Conservation (phyloP, 2,888 invertebrate species). For the Teleiodes luculella region DNA sequence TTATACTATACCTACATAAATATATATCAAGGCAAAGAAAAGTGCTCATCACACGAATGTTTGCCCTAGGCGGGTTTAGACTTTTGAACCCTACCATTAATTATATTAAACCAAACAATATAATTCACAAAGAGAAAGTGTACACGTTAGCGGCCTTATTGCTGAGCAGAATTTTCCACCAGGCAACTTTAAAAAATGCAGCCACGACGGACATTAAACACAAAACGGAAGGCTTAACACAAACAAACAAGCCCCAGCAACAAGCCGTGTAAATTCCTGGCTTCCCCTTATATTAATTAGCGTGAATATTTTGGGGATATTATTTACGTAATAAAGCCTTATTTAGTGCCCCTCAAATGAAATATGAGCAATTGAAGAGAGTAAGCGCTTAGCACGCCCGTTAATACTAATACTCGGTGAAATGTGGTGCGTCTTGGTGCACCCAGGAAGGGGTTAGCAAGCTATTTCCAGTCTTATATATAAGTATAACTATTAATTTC, state of each 20-base stretch:
- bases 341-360: constrained; percentile 70
- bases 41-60: too few species aligned
- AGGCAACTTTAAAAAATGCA: not conserved
- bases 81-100: too few species aligned
- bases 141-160: too few species aligned
- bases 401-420: constrained; percentile 16
- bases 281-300: constrained; percentile 73
- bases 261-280: constrained; percentile 43
- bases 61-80: too few species aligned
- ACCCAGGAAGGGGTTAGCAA: constrained; percentile 5
- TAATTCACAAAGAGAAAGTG: too few species aligned
- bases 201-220: constrained; percentile 27
- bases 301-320: constrained; percentile 71
- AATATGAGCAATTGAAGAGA: constrained; percentile 71
- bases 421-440: constrained; percentile 6
- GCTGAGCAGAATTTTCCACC: too few species aligned
- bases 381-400: constrained; percentile 56
- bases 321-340: constrained; percentile 76
- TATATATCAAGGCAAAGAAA: too few species aligned
- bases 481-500: too few species aligned
- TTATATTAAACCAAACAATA: too few species aligned
- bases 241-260: constrained; percentile 32
- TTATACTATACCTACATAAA: too few species aligned
- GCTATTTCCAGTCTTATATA: constrained; percentile 10
- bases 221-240: constrained; percentile 25